These are phyloP conservation scores for Serranus cabrilla DNA, from an alignment of 2,797 vertebrate species.

Conservation along the genomic window DNA sequence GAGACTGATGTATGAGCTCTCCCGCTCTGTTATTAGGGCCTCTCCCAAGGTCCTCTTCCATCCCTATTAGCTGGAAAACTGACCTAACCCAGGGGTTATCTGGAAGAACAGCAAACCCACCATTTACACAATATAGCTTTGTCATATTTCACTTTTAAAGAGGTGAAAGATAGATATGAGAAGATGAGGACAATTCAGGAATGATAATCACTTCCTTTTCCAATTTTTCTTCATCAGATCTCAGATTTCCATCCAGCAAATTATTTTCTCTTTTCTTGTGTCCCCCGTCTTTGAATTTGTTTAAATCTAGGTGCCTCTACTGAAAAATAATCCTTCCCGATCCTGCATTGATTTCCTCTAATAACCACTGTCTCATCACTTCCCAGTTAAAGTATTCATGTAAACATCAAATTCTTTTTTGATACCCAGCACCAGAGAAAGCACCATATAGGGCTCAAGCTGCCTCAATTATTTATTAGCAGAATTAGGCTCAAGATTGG, in stretches of 20 bases:
- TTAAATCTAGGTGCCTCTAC: not conserved
- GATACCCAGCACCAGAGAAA: conserved; percentile 1
- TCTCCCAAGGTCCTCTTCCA: conserved; percentile 66
- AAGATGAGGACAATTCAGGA: conserved; percentile 28
- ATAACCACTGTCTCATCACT: not conserved
- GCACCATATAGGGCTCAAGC: conserved; percentile 10
- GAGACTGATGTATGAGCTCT: conserved; percentile 76
- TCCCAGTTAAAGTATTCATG: conserved; percentile 12
- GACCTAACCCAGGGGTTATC: conserved; percentile 71
- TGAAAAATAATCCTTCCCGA: not conserved
- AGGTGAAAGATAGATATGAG: conserved; percentile 44
- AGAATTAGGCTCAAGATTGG: conserved; percentile 58
- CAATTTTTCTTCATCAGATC: conserved; percentile 31
- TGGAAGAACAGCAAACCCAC: conserved; percentile 63
- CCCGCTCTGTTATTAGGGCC: conserved; percentile 78
- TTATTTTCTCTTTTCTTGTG: not conserved
- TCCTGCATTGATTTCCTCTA: not conserved
- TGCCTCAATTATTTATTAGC: conserved; percentile 71
- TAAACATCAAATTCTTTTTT: conserved; percentile 24
- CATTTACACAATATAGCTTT: conserved; percentile 41
- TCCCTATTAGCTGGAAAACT: conserved; percentile 72
- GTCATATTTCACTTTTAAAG: conserved; percentile 48
- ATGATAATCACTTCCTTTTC: conserved; percentile 39
- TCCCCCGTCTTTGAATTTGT: not conserved
- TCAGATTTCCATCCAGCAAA: conserved; percentile 13